phyloP scores from a whole-genome alignment of 2,113 vertebrate genomes.

The Melanostigma gelatinosum region DNA sequence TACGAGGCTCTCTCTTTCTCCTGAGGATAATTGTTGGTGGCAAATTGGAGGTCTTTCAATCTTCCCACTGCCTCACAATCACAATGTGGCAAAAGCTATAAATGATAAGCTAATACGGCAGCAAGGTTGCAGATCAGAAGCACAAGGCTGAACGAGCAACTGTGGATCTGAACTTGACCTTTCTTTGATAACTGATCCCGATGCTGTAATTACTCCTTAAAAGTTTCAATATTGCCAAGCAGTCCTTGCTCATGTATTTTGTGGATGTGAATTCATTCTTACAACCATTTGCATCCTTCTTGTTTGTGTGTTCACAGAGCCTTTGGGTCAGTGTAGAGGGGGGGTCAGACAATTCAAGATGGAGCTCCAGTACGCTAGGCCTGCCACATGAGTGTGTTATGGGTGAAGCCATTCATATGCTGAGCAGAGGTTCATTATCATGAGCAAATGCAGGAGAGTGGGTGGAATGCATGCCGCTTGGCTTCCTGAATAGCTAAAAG shows the following conservation, averaged over 20 bases:
- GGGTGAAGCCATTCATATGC: conserved; percentile 71
- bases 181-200: conserved; percentile 37
- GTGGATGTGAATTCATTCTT: conserved; percentile 10
- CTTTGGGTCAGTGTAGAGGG: conserved; percentile 6
- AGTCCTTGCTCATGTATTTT: not conserved
- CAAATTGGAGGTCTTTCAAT: conserved; percentile 28
- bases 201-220: conserved; percentile 49
- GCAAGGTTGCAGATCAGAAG: conserved; percentile 46
- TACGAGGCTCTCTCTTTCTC: conserved; percentile 2
- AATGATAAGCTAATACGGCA: conserved; percentile 30
- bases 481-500: conserved; percentile 54
- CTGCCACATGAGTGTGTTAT: conserved; percentile 58
- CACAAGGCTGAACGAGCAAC: conserved; percentile 36
- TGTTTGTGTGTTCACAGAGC: conserved; percentile 24
- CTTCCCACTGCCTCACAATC: conserved; percentile 1
- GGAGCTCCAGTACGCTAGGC: conserved; percentile 35
- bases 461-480: conserved; percentile 47
- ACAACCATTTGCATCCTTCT: conserved; percentile 16
- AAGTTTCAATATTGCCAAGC: conserved; percentile 4
- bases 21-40: conserved; percentile 12
- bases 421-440: conserved; percentile 75
- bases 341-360: conserved; percentile 6
- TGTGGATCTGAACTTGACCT: conserved; percentile 65
- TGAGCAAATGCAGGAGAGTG: conserved; percentile 65
- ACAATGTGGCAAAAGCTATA: conserved; percentile 20